A percentile compares a stretch with the other conserved stretches of the same genome.
Conservation (phyloP, 2,113 vertebrate species). For the Lonchura striata region DNA sequence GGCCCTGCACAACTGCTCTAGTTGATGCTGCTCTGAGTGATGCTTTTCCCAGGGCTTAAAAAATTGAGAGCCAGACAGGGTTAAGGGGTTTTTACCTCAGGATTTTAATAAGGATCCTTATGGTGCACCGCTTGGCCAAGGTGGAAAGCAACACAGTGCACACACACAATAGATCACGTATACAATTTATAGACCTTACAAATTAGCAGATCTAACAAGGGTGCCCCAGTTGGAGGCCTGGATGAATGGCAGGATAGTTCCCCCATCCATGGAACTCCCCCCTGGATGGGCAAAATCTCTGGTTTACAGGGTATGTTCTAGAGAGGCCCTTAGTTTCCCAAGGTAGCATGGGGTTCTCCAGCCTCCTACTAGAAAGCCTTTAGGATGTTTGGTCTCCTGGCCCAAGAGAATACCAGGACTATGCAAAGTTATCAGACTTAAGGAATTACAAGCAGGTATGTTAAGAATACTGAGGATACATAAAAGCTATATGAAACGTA, state of each 20-base stretch:
- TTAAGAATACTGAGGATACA: neutral
- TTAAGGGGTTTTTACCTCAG: neutral
- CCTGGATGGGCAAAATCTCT: neutral
- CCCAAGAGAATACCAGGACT: neutral
- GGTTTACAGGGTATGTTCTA: neutral
- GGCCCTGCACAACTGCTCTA: neutral
- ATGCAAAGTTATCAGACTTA: neutral
- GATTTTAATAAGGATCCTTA: neutral
- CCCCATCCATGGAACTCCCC: neutral
- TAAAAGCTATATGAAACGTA: neutral
- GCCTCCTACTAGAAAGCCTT: neutral
- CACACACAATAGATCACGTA: accelerated
- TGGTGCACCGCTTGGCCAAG: neutral
- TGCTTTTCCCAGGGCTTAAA: neutral
- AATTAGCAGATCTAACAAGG: neutral
- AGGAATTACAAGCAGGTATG: no score
- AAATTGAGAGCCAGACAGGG: neutral
- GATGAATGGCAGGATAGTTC: no score
- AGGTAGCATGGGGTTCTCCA: accelerated
- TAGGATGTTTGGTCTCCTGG: neutral
- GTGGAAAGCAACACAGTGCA: neutral
- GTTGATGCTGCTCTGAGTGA: neutral
- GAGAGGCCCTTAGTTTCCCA: neutral
- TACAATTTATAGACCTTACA: neutral
- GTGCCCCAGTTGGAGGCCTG: neutral